These are phyloP conservation scores for Rhombomys opimus DNA, from an alignment of 2,113 vertebrate genomes.

Conservation along the genomic window DNA sequence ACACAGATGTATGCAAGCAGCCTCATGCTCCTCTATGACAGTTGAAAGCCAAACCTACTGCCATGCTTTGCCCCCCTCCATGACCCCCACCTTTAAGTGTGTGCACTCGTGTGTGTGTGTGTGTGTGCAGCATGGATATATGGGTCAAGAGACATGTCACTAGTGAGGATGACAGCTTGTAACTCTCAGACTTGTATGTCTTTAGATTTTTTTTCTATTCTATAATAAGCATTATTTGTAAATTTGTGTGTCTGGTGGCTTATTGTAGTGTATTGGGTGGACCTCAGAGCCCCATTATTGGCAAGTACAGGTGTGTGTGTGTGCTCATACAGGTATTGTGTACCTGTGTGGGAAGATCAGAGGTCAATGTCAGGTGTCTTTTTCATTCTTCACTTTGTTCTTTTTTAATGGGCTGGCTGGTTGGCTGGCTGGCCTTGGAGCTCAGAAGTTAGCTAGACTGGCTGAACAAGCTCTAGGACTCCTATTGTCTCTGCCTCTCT, in stretches of 20 bases:
- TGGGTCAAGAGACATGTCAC: neutral
- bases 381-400: neutral
- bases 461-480: neutral
- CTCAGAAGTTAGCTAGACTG: neutral
- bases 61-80: too few species aligned
- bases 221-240: neutral
- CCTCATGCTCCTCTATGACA: too few species aligned
- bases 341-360: neutral
- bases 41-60: neutral
- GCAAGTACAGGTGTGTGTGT: neutral
- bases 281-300: neutral
- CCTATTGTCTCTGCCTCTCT: neutral
- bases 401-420: neutral
- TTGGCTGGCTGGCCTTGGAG: neutral
- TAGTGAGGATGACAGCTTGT: neutral
- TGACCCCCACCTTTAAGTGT: neutral
- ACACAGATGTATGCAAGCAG: neutral
- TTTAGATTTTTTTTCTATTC: neutral
- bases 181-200: neutral
- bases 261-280: neutral
- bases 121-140: neutral
- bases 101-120: neutral
- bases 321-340: neutral
- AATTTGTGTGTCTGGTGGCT: neutral
- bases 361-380: neutral